Conservation (phyloP, 2,113 vertebrate species). For the Eurystomus gularis region DNA sequence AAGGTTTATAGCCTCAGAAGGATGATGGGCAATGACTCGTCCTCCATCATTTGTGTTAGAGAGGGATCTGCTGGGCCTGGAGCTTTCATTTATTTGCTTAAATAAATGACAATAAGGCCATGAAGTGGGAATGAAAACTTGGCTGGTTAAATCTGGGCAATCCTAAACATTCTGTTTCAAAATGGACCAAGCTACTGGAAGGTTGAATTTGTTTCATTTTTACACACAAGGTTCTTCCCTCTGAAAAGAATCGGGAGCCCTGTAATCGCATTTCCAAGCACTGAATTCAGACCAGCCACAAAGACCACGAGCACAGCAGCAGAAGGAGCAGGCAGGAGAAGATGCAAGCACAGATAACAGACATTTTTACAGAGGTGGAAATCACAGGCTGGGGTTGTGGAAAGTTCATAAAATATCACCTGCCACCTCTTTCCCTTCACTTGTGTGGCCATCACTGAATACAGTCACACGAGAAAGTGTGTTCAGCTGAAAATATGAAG, state of each 20-base stretch:
- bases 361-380: neutral
- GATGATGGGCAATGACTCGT: neutral
- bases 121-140: neutral
- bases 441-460: neutral
- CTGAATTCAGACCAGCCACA: neutral
- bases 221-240: fast-evolving
- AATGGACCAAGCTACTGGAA: neutral
- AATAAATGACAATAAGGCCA: neutral
- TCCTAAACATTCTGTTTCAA: neutral
- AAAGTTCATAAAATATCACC: neutral
- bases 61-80: neutral
- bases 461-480: neutral
- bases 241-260: neutral
- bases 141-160: neutral
- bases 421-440: neutral
- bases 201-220: neutral
- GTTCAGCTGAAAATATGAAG: neutral
- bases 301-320: neutral
- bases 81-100: neutral
- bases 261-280: neutral
- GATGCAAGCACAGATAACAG: neutral
- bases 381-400: neutral
- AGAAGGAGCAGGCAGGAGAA: neutral
- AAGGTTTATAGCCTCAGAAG: neutral
- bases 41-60: neutral